Evolutionary conservation across 1,140 invertebrate species (phyloP), one percentile per base, ranked within the genome.

Genomic region (Drosophila lacteicornis): DNA sequence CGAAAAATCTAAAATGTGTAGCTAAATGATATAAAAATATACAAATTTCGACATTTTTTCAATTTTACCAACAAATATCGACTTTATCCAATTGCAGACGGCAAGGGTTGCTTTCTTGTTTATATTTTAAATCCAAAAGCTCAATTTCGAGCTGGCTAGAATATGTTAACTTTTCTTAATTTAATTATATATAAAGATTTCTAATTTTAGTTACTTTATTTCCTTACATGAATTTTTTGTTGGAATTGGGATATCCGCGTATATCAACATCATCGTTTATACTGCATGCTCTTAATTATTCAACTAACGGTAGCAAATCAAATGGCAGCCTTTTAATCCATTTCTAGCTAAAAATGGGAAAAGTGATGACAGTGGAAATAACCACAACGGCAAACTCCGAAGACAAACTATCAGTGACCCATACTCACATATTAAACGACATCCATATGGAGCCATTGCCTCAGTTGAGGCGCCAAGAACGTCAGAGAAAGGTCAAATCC

Each of bases 401-500:
- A 82, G 87, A 77, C 80, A 87, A 77, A 91, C 91, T 74, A 92
- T 91, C 69, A 87, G 84, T 53, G 82, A 87, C 82, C 87, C 87
- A 77, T 91, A 84, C 75, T 76, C 80, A 83, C 76, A 84, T 82
- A 87, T 83, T 79, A 85, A 80, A 75, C 69, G 79, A 74, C 58
- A 58, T n/a, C 75, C 65, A 47, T 69, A 67, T 27, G 59, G 13
- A 17, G 22, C n/a, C 9, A 6, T 58, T 73, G 33, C 80, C 68
- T 22, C 75, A 74, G 61, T 59, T 78, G 38, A 57, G 53, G 33
- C 68, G 82, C 22, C 79, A 66, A 17, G 75, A 74, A 30, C 73
- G 55, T 17, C 84, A 75, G 25, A 73, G 36, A 42, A 85, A 55
- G 46, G 61, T 17, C 62, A 82, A 88, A 77, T 50, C 67, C 57